Evolutionary conservation across 2,888 invertebrate species (phyloP).

Genomic region (Cyaniris semiargus): DNA sequence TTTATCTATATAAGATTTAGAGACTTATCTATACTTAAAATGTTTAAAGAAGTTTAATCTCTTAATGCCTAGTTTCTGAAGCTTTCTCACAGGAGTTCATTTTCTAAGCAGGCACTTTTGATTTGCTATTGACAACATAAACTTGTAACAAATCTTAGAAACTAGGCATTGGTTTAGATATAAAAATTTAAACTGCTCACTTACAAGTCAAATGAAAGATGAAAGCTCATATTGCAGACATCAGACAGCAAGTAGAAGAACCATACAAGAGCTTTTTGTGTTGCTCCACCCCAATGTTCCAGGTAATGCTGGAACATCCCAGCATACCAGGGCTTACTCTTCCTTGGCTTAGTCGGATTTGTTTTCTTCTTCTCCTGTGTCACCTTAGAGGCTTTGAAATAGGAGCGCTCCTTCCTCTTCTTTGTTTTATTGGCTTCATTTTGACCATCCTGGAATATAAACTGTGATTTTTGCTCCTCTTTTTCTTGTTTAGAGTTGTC

Average conservation of each 20-base stretch:
- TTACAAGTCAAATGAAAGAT: slow-evolving; percentile 86
- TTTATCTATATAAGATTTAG: too few species aligned
- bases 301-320: slow-evolving; percentile 68
- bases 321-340: slow-evolving; percentile 70
- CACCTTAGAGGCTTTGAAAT: slow-evolving; percentile 62
- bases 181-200: slow-evolving; percentile 51
- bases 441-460: slow-evolving; percentile 64
- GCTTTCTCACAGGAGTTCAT: neutral
- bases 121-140: neutral
- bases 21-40: neutral
- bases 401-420: slow-evolving; percentile 75
- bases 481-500: slow-evolving; percentile 61
- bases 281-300: slow-evolving; percentile 80
- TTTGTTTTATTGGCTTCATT: slow-evolving; percentile 58
- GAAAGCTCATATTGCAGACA: slow-evolving; percentile 88
- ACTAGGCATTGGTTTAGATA: neutral
- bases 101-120: neutral
- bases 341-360: slow-evolving; percentile 62
- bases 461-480: slow-evolving; percentile 60
- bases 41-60: neutral
- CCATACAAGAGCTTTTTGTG: slow-evolving; percentile 86
- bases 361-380: slow-evolving; percentile 73
- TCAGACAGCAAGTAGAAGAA: slow-evolving; percentile 89
- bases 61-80: neutral
- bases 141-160: too few species aligned